These are phyloP conservation scores for Mesorhabditis spiculigera DNA, from an alignment of 2,888 invertebrate genomes.

Conservation along the genomic window DNA sequence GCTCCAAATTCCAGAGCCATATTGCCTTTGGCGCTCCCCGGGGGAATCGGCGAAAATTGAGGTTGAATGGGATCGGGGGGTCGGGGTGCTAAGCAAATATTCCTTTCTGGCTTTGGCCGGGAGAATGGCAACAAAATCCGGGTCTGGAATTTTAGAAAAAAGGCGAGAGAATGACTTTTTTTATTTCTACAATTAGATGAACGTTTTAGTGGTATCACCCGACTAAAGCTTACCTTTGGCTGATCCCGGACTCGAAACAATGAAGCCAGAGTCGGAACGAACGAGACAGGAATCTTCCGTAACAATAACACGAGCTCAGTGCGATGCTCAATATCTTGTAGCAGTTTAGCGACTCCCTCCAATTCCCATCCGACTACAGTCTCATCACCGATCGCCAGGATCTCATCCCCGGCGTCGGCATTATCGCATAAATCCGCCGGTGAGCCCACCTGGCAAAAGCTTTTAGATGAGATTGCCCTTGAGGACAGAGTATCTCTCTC, in stretches of 20 bases:
- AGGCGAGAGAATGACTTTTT: no score
- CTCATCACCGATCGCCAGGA: conserved; percentile 77
- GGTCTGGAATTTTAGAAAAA: no score
- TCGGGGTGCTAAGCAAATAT: conserved; percentile 15
- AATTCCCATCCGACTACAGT: conserved; percentile 58
- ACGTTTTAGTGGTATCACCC: no score
- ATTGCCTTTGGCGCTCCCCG: not conserved
- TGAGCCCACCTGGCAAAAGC: conserved; percentile 66
- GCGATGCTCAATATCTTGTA: conserved; percentile 19
- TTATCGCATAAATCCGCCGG: conserved; percentile 87
- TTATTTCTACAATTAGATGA: no score
- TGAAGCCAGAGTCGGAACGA: not conserved
- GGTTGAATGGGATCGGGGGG: conserved; percentile 25
- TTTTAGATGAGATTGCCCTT: not conserved
- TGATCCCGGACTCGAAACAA: not conserved
- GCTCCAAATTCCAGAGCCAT: no score
- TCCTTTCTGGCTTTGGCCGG: no score
- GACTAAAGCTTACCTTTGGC: not conserved
- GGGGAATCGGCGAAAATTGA: conserved; percentile 20
- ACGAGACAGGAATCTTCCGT: conserved; percentile 71
- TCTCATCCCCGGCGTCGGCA: conserved; percentile 92
- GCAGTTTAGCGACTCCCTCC: conserved; percentile 30
- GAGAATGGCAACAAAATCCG: no score
- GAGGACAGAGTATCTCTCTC: no score
- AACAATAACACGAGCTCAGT: conserved; percentile 75